Conservation (phyloP, 2,797 vertebrate genomes). For the Orientallactaga sibirica region DNA sequence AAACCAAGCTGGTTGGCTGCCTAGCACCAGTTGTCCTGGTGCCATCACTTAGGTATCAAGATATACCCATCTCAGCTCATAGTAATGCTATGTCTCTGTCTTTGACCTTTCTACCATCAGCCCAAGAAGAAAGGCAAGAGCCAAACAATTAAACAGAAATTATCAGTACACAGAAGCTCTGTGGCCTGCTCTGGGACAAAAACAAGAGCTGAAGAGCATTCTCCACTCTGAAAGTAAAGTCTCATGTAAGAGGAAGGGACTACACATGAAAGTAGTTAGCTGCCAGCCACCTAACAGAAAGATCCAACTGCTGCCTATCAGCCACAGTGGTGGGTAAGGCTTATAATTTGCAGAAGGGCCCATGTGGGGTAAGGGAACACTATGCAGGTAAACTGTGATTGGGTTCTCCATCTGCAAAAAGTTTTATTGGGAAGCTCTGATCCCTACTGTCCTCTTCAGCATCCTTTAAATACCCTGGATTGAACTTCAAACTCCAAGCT, state of each 20-base stretch:
- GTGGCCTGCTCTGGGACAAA: neutral
- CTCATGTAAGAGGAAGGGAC: fast-evolving
- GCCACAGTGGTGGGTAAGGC: neutral
- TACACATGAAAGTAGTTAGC: neutral
- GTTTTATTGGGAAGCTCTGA: neutral
- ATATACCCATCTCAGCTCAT: neutral
- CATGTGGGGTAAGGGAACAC: fast-evolving
- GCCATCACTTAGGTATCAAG: neutral
- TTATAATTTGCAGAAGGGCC: neutral
- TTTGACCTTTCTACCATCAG: neutral
- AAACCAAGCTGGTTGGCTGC: neutral
- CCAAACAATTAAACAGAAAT: neutral
- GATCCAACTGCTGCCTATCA: neutral
- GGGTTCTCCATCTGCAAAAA: neutral
- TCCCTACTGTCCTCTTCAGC: neutral
- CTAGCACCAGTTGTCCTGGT: fast-evolving
- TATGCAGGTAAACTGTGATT: neutral
- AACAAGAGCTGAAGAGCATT: neutral
- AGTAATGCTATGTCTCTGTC: neutral
- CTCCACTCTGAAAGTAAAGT: neutral
- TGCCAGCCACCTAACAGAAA: neutral
- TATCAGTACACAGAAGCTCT: neutral
- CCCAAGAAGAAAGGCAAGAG: neutral
- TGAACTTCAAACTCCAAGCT: neutral
- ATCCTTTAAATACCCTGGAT: neutral